phyloP scores from a whole-genome alignment of 2,888 invertebrate species.

The Caenorhabditis panamensis region DNA sequence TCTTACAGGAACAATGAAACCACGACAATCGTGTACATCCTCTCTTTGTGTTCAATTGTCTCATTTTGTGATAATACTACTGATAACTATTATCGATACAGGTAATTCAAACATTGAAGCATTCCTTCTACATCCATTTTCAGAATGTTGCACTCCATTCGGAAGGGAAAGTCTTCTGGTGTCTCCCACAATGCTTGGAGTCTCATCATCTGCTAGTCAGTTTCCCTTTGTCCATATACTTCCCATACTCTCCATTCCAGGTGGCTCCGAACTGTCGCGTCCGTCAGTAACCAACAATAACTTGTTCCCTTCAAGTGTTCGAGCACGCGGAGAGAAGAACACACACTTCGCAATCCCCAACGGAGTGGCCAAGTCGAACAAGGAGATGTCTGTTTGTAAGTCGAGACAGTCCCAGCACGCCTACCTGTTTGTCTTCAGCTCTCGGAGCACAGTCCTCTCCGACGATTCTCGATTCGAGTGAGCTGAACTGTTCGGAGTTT shows the following conservation, averaged over 20 bases:
- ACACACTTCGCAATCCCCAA: slow-evolving; percentile 52
- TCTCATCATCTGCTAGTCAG: slow-evolving; percentile 47
- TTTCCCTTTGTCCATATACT: neutral
- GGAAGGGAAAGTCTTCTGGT: slow-evolving; percentile 57
- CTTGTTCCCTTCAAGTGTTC: slow-evolving; percentile 48
- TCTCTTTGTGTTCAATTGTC: slow-evolving; percentile 4
- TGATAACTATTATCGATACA: neutral
- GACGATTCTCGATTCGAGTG: slow-evolving; percentile 60
- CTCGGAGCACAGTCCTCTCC: slow-evolving; percentile 61
- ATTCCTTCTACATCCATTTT: neutral
- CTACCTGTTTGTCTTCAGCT: slow-evolving; percentile 40
- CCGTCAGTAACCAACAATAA: slow-evolving; percentile 51
- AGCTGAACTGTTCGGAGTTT: slow-evolving; percentile 77
- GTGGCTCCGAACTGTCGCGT: slow-evolving; percentile 41
- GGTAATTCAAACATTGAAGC: slow-evolving; percentile 5
- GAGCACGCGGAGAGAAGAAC: slow-evolving; percentile 59
- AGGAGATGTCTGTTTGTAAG: slow-evolving; percentile 56
- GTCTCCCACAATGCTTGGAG: slow-evolving; percentile 62
- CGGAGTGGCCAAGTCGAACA: slow-evolving; percentile 40
- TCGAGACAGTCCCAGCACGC: neutral
- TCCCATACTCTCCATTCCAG: slow-evolving; percentile 11
- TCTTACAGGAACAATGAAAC: slow-evolving; percentile 16
- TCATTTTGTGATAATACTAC: neutral
- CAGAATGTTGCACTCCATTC: slow-evolving; percentile 65
- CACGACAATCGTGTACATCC: neutral